phyloP scores from a whole-genome alignment of 2,797 vertebrate species.

The Carapus acus region DNA sequence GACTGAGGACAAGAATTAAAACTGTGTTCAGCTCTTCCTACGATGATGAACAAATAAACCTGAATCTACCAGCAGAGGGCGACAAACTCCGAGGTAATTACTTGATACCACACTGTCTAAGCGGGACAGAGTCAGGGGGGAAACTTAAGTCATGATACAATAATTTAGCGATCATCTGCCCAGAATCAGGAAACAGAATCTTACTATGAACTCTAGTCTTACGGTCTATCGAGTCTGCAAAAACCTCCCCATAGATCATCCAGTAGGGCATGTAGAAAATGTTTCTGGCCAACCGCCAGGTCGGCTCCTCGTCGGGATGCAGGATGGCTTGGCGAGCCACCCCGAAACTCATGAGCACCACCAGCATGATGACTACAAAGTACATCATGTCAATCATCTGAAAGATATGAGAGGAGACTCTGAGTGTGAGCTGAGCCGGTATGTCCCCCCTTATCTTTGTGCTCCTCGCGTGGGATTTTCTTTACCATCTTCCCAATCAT shows the following conservation, averaged over 20 bases:
- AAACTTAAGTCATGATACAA: no score
- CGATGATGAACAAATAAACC: no score
- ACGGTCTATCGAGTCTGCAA: conserved; percentile 99
- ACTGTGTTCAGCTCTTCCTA: conserved; percentile 15
- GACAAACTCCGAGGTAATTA: conserved; percentile 27
- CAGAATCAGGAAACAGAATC: conserved; percentile 92
- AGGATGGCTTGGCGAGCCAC: conserved; percentile 96
- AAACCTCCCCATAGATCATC: conserved; percentile 99
- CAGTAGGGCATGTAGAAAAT: conserved; percentile 99
- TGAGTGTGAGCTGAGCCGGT: neutral
- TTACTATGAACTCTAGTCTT: conserved; percentile 99
- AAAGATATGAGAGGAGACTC: conserved; percentile 21
- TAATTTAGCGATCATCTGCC: conserved; percentile 80
- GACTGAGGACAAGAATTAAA: conserved; percentile 19
- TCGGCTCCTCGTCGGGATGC: conserved; percentile 95
- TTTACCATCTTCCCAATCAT: conserved; percentile 99
- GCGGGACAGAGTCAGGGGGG: conserved; percentile 22
- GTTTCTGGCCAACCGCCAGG: conserved; percentile 95
- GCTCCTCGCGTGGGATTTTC: neutral
- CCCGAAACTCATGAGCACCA: conserved; percentile 98
- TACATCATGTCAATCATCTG: conserved; percentile 99
- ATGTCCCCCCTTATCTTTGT: neutral
- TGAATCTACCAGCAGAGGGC: conserved; percentile 55
- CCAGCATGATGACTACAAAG: conserved; percentile 99
- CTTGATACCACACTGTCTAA: neutral